These are phyloP conservation scores for Terrapene triunguis DNA, from an alignment of 2,113 vertebrate genomes.

Conservation along the genomic window DNA sequence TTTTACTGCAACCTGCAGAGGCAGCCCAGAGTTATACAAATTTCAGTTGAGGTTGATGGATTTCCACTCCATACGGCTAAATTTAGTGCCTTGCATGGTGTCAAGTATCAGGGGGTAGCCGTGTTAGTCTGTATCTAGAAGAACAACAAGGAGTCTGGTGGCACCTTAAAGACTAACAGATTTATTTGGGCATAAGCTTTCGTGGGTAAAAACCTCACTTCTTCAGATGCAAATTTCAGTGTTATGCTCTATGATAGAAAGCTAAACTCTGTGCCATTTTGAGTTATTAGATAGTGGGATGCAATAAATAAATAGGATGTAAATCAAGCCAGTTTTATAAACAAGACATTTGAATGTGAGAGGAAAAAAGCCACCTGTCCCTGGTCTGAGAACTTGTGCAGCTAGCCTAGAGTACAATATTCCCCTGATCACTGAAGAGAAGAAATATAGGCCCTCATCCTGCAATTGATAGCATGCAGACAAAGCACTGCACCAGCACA, in stretches of 20 bases:
- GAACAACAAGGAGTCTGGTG: too few relatives aligned
- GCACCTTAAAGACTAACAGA: too few relatives aligned
- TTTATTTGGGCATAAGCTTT: too few relatives aligned
- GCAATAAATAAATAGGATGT: not conserved
- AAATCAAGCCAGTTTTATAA: not conserved
- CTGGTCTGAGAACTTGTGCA: not conserved
- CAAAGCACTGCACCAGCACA: not conserved
- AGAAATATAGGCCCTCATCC: not conserved
- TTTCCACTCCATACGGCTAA: too few relatives aligned
- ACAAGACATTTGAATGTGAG: not conserved
- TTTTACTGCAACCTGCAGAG: not conserved
- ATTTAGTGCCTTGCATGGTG: too few relatives aligned
- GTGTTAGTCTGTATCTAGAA: too few relatives aligned
- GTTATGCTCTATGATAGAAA: not conserved
- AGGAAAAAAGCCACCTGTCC: not conserved
- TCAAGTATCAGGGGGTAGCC: too few relatives aligned
- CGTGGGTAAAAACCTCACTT: too few relatives aligned
- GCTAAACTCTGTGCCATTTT: not conserved
- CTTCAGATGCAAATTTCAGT: fast-evolving
- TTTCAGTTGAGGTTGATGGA: not conserved
- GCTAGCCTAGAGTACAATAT: not conserved
- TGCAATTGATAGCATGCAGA: fast-evolving
- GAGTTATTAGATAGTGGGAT: not conserved
- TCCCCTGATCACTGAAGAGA: not conserved
- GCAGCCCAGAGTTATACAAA: not conserved